These are phyloP conservation scores for Brachynemurus nebulosus DNA, from an alignment of 2,888 invertebrate species.

Conservation along the genomic window DNA sequence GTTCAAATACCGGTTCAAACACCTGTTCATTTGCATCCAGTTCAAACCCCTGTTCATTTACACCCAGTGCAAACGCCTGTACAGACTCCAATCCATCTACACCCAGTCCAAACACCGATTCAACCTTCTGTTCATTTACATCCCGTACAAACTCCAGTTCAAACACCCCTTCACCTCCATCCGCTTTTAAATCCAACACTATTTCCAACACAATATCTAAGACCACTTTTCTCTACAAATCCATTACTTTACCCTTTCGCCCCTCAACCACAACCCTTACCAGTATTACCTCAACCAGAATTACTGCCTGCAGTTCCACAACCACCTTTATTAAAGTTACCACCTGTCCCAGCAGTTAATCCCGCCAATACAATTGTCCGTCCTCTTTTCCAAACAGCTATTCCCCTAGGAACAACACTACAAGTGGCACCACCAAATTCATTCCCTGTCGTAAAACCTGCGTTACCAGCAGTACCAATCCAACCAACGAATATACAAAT, in stretches of 20 bases:
- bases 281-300: background rate
- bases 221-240: too few species aligned
- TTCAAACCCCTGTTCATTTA: background rate
- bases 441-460: background rate
- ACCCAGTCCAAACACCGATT: background rate
- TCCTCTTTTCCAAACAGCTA: background rate
- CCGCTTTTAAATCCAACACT: background rate
- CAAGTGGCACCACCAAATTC: background rate
- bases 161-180: constrained; percentile 1
- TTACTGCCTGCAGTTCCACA: background rate
- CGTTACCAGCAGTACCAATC: background rate
- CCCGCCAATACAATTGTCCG: background rate
- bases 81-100: background rate
- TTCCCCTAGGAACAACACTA: constrained; percentile 1
- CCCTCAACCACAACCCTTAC: background rate
- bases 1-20: constrained; percentile 1
- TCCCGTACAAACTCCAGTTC: background rate
- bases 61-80: background rate
- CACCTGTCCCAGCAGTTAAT: background rate
- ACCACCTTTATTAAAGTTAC: background rate
- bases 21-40: background rate
- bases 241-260: too few species aligned
- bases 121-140: background rate
- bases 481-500: constrained; percentile 3
- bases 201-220: background rate